Evolutionary conservation across 2,797 vertebrate genomes (phyloP).

Genomic region (Mallotus villosus): DNA sequence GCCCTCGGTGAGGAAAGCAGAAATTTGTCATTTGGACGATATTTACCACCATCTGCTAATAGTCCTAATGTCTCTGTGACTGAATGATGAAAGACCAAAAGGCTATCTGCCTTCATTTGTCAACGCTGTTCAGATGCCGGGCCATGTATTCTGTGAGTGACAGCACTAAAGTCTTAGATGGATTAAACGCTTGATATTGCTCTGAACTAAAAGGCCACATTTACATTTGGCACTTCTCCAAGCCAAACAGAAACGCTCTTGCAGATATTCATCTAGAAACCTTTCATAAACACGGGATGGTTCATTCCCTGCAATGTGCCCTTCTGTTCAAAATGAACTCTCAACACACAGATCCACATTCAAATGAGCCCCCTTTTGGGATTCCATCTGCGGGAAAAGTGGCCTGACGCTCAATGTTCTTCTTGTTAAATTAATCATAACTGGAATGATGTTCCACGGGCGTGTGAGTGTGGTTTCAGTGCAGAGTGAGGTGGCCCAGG

Average conservation of each 20-base stretch:
- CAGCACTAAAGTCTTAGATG: background rate
- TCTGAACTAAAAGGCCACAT: background rate
- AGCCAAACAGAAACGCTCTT: background rate
- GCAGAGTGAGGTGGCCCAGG: background rate
- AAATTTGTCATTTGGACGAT: conserved; percentile 7
- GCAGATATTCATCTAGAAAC: background rate
- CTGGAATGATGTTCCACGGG: background rate
- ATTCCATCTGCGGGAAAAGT: background rate
- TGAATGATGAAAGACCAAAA: background rate
- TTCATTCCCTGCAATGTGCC: background rate
- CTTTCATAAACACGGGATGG: background rate
- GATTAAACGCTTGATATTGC: background rate
- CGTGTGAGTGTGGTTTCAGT: background rate
- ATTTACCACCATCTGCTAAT: conserved; percentile 12
- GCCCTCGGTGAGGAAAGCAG: background rate
- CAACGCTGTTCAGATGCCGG: background rate
- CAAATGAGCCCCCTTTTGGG: background rate
- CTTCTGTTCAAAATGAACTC: background rate
- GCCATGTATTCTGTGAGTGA: background rate
- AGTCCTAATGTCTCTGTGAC: background rate
- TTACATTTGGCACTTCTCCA: background rate
- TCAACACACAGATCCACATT: background rate
- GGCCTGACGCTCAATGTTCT: background rate
- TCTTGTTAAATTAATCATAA: background rate
- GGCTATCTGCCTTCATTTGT: background rate